These are phyloP conservation scores for Helicolenus hilgendorfi DNA, from an alignment of 2,797 vertebrate genomes.

Conservation along the genomic window DNA sequence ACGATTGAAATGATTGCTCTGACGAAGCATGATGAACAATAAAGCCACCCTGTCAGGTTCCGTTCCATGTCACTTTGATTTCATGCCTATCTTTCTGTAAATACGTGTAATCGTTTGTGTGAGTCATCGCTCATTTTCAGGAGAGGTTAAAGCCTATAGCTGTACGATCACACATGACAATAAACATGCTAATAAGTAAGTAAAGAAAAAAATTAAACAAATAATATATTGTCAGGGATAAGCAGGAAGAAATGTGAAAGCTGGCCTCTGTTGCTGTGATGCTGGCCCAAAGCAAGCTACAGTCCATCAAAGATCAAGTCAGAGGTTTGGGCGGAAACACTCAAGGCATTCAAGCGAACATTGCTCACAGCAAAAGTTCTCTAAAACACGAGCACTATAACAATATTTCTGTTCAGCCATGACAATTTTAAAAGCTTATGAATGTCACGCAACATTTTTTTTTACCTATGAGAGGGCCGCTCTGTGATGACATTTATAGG, in stretches of 20 bases:
- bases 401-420: conserved; percentile 1
- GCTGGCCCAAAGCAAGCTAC: not conserved
- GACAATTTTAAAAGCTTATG: conserved; percentile 19
- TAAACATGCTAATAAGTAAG: not conserved
- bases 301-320: not conserved
- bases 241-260: not conserved
- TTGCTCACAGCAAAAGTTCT: not conserved
- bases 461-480: not conserved
- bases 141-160: not conserved
- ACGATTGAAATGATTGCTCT: conserved; percentile 29
- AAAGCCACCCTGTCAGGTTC: conserved; percentile 22
- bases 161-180: not conserved
- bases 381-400: not conserved
- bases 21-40: conserved; percentile 34
- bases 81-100: not conserved
- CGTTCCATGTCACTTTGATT: conserved; percentile 9
- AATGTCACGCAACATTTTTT: conserved; percentile 19
- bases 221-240: not conserved
- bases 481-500: not conserved
- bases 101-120: not conserved
- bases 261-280: not conserved
- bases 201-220: not conserved
- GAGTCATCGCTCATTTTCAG: not conserved
- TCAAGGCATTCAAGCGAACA: not conserved
- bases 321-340: not conserved